Evolutionary conservation across 2,888 invertebrate genomes (phyloP), one percentile per base, ranked within the genome.

Genomic region (Terebella lapidaria): DNA sequence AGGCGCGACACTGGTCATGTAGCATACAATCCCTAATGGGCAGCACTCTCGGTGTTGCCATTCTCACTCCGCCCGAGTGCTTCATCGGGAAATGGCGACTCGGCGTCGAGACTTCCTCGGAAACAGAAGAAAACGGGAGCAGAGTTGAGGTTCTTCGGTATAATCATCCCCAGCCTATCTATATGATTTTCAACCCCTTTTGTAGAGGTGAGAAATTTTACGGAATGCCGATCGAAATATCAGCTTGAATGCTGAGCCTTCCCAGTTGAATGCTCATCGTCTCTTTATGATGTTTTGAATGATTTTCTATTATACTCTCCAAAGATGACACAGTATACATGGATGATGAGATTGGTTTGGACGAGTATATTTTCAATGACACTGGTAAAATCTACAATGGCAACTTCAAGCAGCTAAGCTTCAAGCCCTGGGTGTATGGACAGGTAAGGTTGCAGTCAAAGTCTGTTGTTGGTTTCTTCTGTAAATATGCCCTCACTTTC

Each of bases 331-430:
- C 10, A 35, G 89, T 89, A 10, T 90, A 84, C 78, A 86, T 91
- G 88, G 86, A 87, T 56, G 87, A 89, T 54, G 88, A 89, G 42
- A 87, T 86, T 30, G 85, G 87, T 75, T 85, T 91, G 4, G 87
- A 90, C 55, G 95, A 95, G 52, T 64, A 58, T 46, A 56, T 69
- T 2, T 25, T 91, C 77, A 87, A 88, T 70, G 92, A 94, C 63
- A 87, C 89, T 1, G 94, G 94, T 0, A 83, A 93, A 22, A 91
- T 95, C 75, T 95, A 90, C 86, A 84, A 91, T 67, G 95, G 95
- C 46, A 91, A 89, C n/a, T 87, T 89, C 76, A 91, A 89, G 72
- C 84, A 89, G 25, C 92, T 1, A 86, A 88, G 58, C 1, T 24
- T 58, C 10, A 71, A 67, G 3, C 87, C 91, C 3, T 95, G 95